These are phyloP conservation scores for Montipora efflorescens DNA, from an alignment of 64 coral and sea anemone genomes.

Conservation along the genomic window DNA sequence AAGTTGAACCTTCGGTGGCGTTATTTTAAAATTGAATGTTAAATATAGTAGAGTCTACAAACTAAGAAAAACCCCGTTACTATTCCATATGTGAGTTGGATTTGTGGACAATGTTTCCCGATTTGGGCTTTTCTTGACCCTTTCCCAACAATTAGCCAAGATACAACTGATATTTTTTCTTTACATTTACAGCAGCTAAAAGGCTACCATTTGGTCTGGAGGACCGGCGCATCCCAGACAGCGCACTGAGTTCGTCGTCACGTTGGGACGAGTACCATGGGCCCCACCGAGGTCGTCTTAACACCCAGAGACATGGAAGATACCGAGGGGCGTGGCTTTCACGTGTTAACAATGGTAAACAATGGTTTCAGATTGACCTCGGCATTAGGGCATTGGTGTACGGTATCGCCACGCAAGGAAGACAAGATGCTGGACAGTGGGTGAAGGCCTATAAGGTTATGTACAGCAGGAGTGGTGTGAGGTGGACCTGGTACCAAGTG, in stretches of 20 bases:
- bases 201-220: conserved; percentile 77
- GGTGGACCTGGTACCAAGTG: conserved; percentile 64
- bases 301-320: conserved; percentile 40
- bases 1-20: too few relatives aligned
- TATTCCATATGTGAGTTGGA: too few relatives aligned
- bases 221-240: conserved; percentile 73
- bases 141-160: not conserved
- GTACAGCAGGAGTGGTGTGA: conserved; percentile 72
- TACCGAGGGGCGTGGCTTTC: conserved; percentile 72
- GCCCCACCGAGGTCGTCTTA: conserved; percentile 62
- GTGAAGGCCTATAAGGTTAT: conserved; percentile 84
- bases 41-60: too few relatives aligned
- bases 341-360: conserved; percentile 61
- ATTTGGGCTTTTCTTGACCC: too few relatives aligned
- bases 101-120: conserved; percentile 14
- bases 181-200: not conserved
- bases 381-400: conserved; percentile 41
- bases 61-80: too few relatives aligned
- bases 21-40: too few relatives aligned
- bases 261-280: conserved; percentile 73
- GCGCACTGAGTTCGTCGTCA: conserved; percentile 71
- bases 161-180: not conserved
- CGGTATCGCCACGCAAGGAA: conserved; percentile 74
- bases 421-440: conserved; percentile 77
- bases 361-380: conserved; percentile 86